Percentiles rank a stretch among this genome's conserved stretches.
Evolutionary conservation across 2,797 vertebrate species (phyloP).

Genomic region (Pangasius larnaudii): DNA sequence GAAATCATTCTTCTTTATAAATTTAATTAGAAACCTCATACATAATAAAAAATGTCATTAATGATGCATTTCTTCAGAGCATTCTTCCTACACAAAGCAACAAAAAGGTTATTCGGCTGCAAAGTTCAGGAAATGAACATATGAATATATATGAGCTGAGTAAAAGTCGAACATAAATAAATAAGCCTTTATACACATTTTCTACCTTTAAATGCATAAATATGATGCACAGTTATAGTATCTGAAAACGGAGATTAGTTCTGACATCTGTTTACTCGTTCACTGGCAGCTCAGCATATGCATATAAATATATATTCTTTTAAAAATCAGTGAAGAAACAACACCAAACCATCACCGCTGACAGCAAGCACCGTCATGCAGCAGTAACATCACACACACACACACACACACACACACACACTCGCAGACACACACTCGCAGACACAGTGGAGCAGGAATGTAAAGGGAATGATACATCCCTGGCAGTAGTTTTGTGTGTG

Average conservation of each 20-base stretch:
- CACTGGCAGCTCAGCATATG: background rate
- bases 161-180: background rate
- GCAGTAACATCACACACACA: conserved; percentile 4
- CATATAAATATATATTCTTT: background rate
- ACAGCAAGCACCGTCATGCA: background rate
- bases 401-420: conserved; percentile 8
- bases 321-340: background rate
- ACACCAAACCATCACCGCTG: background rate
- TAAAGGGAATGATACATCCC: background rate
- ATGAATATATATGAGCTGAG: background rate
- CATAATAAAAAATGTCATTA: background rate
- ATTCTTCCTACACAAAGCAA: background rate
- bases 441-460: background rate
- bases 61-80: background rate
- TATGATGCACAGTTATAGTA: background rate
- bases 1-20: background rate
- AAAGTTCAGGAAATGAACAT: background rate
- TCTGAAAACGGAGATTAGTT: background rate
- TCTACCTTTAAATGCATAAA: background rate
- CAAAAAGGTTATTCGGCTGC: background rate
- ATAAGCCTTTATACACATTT: background rate
- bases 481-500: background rate
- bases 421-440: background rate
- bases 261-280: background rate
- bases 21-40: background rate